Evolutionary conservation across 2,113 vertebrate species (phyloP).

Genomic region (Sander lucioperca): DNA sequence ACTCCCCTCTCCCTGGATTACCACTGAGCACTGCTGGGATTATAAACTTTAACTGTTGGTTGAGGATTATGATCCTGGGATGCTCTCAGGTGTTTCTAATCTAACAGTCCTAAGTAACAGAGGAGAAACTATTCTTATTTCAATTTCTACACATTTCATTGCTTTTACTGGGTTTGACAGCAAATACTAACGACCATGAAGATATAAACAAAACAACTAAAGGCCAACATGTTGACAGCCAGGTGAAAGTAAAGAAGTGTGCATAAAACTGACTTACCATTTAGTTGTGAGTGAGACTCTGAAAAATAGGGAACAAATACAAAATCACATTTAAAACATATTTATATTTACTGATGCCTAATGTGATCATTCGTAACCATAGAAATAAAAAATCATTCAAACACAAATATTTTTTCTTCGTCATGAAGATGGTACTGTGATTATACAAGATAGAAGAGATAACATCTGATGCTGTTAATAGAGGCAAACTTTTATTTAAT

Average conservation of each 20-base stretch:
- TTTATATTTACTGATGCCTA: background rate
- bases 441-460: too few species aligned
- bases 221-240: background rate
- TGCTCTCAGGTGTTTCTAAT: background rate
- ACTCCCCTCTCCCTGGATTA: too few species aligned
- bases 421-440: too few species aligned
- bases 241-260: background rate
- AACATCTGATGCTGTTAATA: too few species aligned
- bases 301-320: slow-evolving; percentile 42
- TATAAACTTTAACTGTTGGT: too few species aligned
- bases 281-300: slow-evolving; percentile 58
- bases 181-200: background rate
- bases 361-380: too few species aligned
- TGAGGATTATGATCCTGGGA: background rate
- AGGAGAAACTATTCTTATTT: background rate
- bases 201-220: background rate
- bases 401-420: too few species aligned
- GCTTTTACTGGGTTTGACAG: too few species aligned
- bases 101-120: background rate
- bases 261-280: slow-evolving; percentile 55
- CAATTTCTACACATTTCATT: too few species aligned
- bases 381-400: too few species aligned
- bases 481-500: too few species aligned
- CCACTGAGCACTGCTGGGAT: too few species aligned
- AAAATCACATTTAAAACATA: background rate